A percentile compares a stretch with the other conserved stretches of the same genome.
These are phyloP conservation scores for Colistium nudipinnis DNA, from an alignment of 2,113 vertebrate genomes.

Conservation along the genomic window DNA sequence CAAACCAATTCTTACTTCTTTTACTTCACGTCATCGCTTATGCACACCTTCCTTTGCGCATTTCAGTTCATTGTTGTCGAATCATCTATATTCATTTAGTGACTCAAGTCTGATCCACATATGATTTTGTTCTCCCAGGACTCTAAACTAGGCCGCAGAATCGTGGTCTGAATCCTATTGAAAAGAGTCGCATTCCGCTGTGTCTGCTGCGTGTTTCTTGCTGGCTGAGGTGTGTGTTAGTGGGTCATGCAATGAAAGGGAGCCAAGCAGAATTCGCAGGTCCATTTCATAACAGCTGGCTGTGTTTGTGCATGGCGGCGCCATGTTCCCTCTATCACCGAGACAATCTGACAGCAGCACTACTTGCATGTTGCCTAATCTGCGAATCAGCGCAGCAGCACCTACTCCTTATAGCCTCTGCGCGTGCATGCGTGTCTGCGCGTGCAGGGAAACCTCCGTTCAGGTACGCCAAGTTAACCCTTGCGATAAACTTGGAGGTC, in stretches of 20 bases:
- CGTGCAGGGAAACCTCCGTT: background rate
- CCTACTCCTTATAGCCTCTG: conserved; percentile 8
- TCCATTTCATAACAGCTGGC: conserved; percentile 63
- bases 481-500: conserved; percentile 33
- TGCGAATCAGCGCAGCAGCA: conserved; percentile 40
- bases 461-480: background rate
- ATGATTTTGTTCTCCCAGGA: background rate
- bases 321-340: conserved; percentile 57
- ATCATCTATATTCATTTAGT: conserved; percentile 5
- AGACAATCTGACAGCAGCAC: conserved; percentile 62
- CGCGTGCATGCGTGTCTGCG: background rate
- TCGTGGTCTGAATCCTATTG: conserved; percentile 17
- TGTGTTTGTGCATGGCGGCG: conserved; percentile 64
- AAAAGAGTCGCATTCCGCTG: conserved; percentile 30
- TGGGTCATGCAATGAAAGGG: conserved; percentile 16
- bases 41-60: background rate
- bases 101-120: background rate
- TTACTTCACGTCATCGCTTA: background rate
- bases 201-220: conserved; percentile 18
- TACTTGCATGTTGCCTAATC: conserved; percentile 50
- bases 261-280: conserved; percentile 37
- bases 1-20: background rate
- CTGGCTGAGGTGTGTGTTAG: conserved; percentile 19
- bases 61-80: background rate
- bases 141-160: background rate